Conservation (phyloP, 1,140 invertebrate genomes). For the Temnothorax nylanderi region DNA sequence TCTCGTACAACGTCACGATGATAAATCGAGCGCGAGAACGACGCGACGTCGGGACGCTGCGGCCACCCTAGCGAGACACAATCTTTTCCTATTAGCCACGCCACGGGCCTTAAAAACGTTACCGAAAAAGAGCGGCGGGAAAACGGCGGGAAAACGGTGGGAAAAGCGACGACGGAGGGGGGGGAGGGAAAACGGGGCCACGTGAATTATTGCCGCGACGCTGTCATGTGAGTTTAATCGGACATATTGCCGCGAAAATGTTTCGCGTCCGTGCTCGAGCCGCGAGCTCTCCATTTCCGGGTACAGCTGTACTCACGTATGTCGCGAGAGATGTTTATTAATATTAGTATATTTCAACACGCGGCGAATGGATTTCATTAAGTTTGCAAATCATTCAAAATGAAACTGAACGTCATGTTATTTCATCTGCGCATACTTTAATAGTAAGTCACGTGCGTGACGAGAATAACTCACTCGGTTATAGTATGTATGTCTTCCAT, state of each 20-base stretch:
- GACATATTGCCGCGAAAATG: constrained; percentile 61
- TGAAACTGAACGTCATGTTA: constrained; percentile 34
- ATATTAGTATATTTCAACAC: constrained; percentile 46
- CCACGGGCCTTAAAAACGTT: constrained; percentile 69
- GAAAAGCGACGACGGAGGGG: neutral
- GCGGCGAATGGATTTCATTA: constrained; percentile 59
- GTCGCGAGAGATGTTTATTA: constrained; percentile 43
- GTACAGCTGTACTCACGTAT: neutral
- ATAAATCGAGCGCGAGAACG: constrained; percentile 81
- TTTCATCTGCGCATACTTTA: constrained; percentile 29
- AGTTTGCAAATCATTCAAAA: constrained; percentile 46
- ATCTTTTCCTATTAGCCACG: constrained; percentile 74
- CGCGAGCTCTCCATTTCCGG: neutral
- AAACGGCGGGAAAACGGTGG: no score
- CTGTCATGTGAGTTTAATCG: constrained; percentile 67
- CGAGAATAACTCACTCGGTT: neutral
- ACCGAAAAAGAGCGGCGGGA: constrained; percentile 58
- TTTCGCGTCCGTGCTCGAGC: constrained; percentile 27
- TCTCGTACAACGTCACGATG: constrained; percentile 72
- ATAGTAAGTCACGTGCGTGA: neutral
- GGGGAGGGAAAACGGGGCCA: constrained; percentile 9
- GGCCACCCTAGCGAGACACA: constrained; percentile 67
- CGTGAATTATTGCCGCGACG: constrained; percentile 66
- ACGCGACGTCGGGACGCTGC: constrained; percentile 64
- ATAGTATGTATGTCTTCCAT: neutral